A percentile compares a stretch with the other conserved stretches of the same genome.
Evolutionary conservation across 2,797 vertebrate species (phyloP).

Genomic region (Phrynocephalus vlangalii): DNA sequence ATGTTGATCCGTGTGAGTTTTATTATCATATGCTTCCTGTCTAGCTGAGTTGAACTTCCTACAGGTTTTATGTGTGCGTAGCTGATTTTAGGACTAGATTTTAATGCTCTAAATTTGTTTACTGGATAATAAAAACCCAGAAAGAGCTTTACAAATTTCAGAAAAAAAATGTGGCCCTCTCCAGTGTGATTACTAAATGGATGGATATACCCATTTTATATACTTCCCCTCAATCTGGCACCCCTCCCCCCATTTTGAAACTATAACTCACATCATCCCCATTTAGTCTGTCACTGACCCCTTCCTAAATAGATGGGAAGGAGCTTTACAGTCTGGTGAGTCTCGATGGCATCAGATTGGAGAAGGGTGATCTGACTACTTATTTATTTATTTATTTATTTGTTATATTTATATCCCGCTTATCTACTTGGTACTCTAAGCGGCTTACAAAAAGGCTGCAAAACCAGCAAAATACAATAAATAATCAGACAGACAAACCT

Average conservation of each 20-base stretch:
- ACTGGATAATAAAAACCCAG: conserved; percentile 52
- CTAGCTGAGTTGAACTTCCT: conserved; percentile 39
- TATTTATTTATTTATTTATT: too few species aligned
- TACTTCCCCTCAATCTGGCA: background rate
- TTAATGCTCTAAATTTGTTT: conserved; percentile 56
- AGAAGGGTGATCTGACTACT: background rate
- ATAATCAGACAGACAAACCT: too few species aligned
- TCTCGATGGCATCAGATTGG: background rate
- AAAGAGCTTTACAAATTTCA: conserved; percentile 27
- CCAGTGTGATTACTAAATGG: conserved; percentile 25
- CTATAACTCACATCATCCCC: background rate
- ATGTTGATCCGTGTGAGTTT: conserved; percentile 39
- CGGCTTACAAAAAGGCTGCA: too few species aligned
- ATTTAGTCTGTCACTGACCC: background rate
- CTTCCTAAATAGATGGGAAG: too few species aligned
- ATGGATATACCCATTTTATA: background rate
- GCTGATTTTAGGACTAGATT: conserved; percentile 48
- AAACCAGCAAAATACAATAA: too few species aligned
- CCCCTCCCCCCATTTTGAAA: background rate
- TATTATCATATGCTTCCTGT: conserved; percentile 46
- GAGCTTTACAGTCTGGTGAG: too few species aligned
- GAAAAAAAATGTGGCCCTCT: conserved; percentile 25
- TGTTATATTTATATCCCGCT: too few species aligned
- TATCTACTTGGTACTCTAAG: too few species aligned
- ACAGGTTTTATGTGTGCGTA: background rate